A percentile compares a stretch with the other conserved stretches of the same genome.
phyloP scores from a whole-genome alignment of 2,113 vertebrate species.

The Balaeniceps rex region DNA sequence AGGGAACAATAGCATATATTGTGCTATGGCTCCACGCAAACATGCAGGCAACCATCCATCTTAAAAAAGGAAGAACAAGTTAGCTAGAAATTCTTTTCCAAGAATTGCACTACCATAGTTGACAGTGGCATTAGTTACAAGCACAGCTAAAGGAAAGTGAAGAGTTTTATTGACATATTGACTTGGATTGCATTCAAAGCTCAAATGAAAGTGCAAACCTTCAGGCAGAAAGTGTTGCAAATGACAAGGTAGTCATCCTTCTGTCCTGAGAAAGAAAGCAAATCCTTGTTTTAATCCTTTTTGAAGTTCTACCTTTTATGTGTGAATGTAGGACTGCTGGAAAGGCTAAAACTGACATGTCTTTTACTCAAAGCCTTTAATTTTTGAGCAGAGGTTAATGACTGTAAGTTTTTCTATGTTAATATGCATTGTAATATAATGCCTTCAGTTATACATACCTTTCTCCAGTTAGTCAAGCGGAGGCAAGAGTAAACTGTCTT shows the following conservation, averaged over 20 bases:
- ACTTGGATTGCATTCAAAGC: background rate
- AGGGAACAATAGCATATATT: slow-evolving; percentile 8
- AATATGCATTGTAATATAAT: background rate
- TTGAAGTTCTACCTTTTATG: background rate
- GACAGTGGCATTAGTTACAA: background rate
- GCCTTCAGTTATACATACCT: background rate
- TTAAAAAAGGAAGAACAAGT: background rate
- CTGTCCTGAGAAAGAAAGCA: background rate
- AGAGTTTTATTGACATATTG: background rate
- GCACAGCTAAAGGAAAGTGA: background rate
- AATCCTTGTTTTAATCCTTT: background rate
- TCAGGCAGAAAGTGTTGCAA: background rate
- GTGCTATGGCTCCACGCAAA: background rate
- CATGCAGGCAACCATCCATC: background rate
- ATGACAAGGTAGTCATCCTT: background rate
- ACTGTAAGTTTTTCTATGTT: background rate
- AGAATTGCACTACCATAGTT: background rate
- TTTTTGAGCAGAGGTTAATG: background rate
- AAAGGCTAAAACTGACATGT: background rate
- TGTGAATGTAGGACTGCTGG: background rate
- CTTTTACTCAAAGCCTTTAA: background rate
- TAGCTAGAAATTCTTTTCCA: background rate
- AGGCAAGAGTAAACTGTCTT: background rate
- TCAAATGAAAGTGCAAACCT: background rate
- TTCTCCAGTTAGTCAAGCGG: background rate